Base-by-base conservation (phyloP, 2,797 vertebrate genomes). In the Emys orbicularis region DNA sequence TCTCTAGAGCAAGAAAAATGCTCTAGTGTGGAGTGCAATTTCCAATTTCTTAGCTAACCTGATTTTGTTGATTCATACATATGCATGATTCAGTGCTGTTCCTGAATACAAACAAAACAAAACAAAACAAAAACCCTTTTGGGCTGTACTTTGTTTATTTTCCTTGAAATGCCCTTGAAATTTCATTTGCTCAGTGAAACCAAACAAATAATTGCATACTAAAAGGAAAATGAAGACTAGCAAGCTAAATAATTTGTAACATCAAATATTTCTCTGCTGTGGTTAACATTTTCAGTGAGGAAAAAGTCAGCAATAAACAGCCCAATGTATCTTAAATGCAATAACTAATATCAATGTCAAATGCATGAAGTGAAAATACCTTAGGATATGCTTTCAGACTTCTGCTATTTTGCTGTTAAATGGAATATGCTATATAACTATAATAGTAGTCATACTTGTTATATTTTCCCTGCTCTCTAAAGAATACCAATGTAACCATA, bases 131-230 rank as follows among this genome's bases (percentile, higher is more conserved):
- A 79, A 12, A 0, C 61, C 92, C 95, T 98, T 97, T 96, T 97
- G 93, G 97, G 56, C 94, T 97, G 94, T 95, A 92, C 91, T 98
- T 97, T 97, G 98, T 98, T 98, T 98, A 97, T 97, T 98, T 98
- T 98, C 97, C 98, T 98, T 98, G 97, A 98, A 98, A 98, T 97
- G 96, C 96, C 98, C 98, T 98, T 98, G 98, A 98, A 98, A 98
- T 97, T 98, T 98, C 97, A 97, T 98, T 98, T 98, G 97, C 95
- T 98, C 97, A 96, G 97, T 97, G 97, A 98, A 98, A 97, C 97
- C 98, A 98, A 98, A 98, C 97, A 98, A 98, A 98, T 98, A 98
- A 98, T 98, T 98, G 97, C 97, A 97, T 98, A 97, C 97, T 98
- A 98, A 98, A 98, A 94, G 96, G 95, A 96, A 97, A 98, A 98